Evolutionary conservation across 1,140 invertebrate genomes (phyloP), one percentile per base, ranked within the genome.

Genomic region (Delia radicum): DNA sequence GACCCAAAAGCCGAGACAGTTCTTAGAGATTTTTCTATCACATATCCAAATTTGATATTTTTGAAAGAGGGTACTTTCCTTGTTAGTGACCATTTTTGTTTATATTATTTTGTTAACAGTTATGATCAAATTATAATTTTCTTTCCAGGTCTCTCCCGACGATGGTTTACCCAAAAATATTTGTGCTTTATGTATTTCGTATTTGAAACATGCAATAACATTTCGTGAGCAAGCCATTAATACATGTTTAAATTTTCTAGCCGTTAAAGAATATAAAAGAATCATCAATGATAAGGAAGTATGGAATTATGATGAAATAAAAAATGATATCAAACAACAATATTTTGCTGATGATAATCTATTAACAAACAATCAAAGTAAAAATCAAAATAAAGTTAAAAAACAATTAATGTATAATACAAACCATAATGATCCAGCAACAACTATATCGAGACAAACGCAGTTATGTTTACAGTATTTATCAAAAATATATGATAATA

Each of bases 131-230:
- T n/a, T n/a, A n/a, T n/a, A n/a, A n/a, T n/a, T n/a, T n/a, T n/a
- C n/a, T 28, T 73, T n/a, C 0, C 13, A 85, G 84, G 79, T 81
- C 33, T 78, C 80, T 8, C 74, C 78, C 0, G 80, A 85, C 61
- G 84, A 85, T 73, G 81, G 81, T 7, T 73, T 85, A 29, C 84
- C 84, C 0, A 55, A 75, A 2, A 76, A 78, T 28, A 85, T 85
- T 29, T 85, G 84, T 76, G 84, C 84, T 15, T 67, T 82, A 8
- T 85, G 84, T 74, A 84, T 85, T 71, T 85, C 84, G 18, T 85
- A 85, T 75, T 73, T 85, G 18, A 85, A 85, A 77, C 84, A 85
- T 55, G 84, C 84, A 18, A 81, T 81, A 62, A 85, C 80, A 76
- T 85, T 85, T 73, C 79, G 84, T 1, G 82, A 85, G 74, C 84